Conservation (phyloP, 1,140 invertebrate genomes). For the Harlomillsia oculata region DNA sequence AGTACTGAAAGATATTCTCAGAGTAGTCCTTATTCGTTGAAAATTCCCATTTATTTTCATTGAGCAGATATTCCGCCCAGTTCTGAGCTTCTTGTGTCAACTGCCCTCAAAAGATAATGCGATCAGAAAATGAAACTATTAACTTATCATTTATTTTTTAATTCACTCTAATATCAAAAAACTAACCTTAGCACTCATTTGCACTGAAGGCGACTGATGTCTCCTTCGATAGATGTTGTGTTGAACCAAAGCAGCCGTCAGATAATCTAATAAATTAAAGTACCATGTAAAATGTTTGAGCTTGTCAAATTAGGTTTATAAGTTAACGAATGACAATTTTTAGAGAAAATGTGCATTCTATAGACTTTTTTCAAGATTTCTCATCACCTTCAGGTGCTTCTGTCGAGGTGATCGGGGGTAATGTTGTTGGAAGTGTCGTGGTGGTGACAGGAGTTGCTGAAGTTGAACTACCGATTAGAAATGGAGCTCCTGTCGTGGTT, state of each 20-base stretch:
- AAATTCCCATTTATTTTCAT: slow-evolving; percentile 27
- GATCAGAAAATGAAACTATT: slow-evolving; percentile 1
- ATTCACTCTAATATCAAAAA: not conserved
- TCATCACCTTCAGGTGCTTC: too few species aligned
- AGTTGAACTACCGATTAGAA: too few species aligned
- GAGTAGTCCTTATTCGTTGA: slow-evolving; percentile 21
- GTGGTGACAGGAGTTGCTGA: too few species aligned
- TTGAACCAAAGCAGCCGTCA: not conserved
- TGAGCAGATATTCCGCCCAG: slow-evolving; percentile 21
- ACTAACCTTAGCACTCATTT: slow-evolving; percentile 11
- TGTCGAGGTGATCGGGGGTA: too few species aligned
- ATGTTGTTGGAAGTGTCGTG: too few species aligned
- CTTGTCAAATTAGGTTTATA: not conserved
- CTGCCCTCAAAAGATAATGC: not conserved
- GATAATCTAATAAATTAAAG: not conserved
- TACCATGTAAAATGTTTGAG: not conserved
- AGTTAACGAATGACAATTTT: too few species aligned
- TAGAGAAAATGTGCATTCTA: too few species aligned
- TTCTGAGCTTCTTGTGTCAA: slow-evolving; percentile 20
- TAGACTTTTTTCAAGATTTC: too few species aligned
- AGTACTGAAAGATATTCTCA: slow-evolving; percentile 24
- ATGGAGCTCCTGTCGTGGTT: too few species aligned
- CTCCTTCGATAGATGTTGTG: slow-evolving; percentile 17
- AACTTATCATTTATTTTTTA: not conserved
- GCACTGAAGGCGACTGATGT: slow-evolving; percentile 19